A percentile compares a stretch with the other conserved stretches of the same genome.
Evolutionary conservation across 2,113 vertebrate species (phyloP).

Genomic region (Bubo bubo): DNA sequence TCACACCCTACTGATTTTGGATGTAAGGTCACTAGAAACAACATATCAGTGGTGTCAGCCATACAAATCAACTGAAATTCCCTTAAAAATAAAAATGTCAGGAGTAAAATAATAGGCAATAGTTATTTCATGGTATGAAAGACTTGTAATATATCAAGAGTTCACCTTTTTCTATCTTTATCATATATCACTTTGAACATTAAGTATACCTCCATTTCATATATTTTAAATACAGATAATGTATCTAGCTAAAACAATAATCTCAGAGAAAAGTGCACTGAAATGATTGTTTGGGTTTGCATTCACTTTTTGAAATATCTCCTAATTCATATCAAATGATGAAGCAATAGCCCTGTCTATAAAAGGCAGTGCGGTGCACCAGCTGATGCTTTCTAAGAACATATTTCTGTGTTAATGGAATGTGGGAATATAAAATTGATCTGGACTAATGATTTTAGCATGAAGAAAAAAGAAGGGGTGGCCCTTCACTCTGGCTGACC

Average conservation of each 20-base stretch:
- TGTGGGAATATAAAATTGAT: not conserved
- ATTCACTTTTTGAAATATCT: constrained; percentile 25
- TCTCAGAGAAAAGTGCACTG: not conserved
- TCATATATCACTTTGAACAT: constrained; percentile 70
- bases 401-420: not conserved
- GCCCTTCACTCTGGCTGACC: not conserved
- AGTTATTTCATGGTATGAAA: constrained; percentile 82
- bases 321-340: not conserved
- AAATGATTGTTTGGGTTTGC: constrained; percentile 30
- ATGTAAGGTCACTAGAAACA: constrained; percentile 85
- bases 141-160: constrained; percentile 79
- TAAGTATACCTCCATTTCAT: constrained; percentile 70
- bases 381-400: not conserved
- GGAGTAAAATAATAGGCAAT: constrained; percentile 81
- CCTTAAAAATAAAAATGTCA: constrained; percentile 85
- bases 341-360: constrained; percentile 19
- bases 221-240: constrained; percentile 73
- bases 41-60: constrained; percentile 80
- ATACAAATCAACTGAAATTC: constrained; percentile 83
- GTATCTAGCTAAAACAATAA: constrained; percentile 36
- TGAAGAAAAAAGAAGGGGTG: not conserved
- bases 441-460: not conserved
- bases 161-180: constrained; percentile 78
- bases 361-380: not conserved
- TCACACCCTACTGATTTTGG: constrained; percentile 81